Evolutionary conservation across 2,888 invertebrate genomes (phyloP), one percentile per base, ranked within the genome.

Genomic region (Phortica okadai): DNA sequence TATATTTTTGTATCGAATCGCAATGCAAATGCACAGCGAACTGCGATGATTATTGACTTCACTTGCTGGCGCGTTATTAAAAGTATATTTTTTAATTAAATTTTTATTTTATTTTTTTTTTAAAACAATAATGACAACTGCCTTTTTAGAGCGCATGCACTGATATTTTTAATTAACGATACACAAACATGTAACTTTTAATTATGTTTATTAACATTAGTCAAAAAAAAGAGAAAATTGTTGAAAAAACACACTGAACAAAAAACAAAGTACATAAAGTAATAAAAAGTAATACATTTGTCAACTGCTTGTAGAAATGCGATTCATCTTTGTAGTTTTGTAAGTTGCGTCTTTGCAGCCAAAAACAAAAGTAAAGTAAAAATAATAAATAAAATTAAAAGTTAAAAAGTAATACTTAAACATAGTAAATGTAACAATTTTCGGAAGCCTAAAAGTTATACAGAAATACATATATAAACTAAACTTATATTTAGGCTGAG

Each of bases 141-240:
- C 88, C 88, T 88, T 87, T 80, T 78, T 82, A 81, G 82, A 86
- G 86, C 88, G 88, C 85, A 87, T 87, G 87, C 88, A 87, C 88
- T 88, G 88, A 88, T 87, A 88, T 86, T 85, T 86, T 87, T 87
- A 88, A 82, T 88, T 86, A 56, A 72, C 41, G 33, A 80, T 77
- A 73, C 73, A 75, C 67, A 77, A 25, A 76, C 78, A 64, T 16
- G 64, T 56, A 21, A 75, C n/a, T 79, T 72, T 78, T 79, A 44
- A 58, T 67, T 74, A 83, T 76, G 74, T 78, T 33, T 66, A 33
- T 66, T 66, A 82, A 11, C 16, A 50, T 50, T 50, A 50, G 50
- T 50, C 50, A 50, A 50, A 50, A 50, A 8, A 8, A 50, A 11
- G 2, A 50, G 50, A 50, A 14, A 50, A 50, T 2, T 11, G 50